Base-by-base conservation (phyloP, 92 coral and sea anemone species). In the Ricordea florida region DNA sequence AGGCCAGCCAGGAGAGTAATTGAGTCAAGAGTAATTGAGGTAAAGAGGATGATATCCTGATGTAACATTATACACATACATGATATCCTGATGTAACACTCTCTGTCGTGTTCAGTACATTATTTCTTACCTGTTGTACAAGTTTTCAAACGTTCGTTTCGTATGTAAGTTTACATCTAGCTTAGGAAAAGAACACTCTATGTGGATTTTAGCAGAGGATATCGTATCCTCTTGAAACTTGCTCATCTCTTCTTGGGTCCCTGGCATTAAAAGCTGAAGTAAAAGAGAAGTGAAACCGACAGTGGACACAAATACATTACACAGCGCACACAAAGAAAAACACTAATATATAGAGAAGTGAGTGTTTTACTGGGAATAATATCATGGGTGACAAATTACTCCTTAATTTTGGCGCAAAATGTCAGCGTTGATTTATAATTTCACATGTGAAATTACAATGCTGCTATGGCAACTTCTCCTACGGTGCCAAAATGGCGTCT, bases 111-210 rank as follows among this genome's bases (percentile, higher is more conserved):
- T 45, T 7, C 32, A 11, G n/a, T 20, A 15, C 30, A 27, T n/a
- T n/a, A n/a, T 41, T 38, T 32, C 60, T 13, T 49, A 89, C 98
- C 98, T 92, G 85, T 96, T 96, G 69, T 96, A 96, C 45, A 96
- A 83, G 60, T 82, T 71, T 61, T 96, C 99, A 74, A 96, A 96
- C 35, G 92, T 79, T 28, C 87, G 80, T 42, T 87, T 87, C 11
- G 93, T 84, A 74, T 92, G 99, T 25, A 96, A 80, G 77, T 96
- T 96, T 52, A 91, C 84, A 72, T 96, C 97, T 10, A 96, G 65
- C 40, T 74, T 81, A 45, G 99, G 97, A 42, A 96, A 84, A 24
- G 87, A 71, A 47, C 93, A 83, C 59, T 96, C 93, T 24, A 96
- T 66, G 22, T 91, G 97, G 32, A 86, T 69, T 46, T 86, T 82